A percentile compares a stretch with the other conserved stretches of the same genome.
These are phyloP conservation scores for Vanessa cardui DNA, from an alignment of 2,888 invertebrate species.

Conservation along the genomic window DNA sequence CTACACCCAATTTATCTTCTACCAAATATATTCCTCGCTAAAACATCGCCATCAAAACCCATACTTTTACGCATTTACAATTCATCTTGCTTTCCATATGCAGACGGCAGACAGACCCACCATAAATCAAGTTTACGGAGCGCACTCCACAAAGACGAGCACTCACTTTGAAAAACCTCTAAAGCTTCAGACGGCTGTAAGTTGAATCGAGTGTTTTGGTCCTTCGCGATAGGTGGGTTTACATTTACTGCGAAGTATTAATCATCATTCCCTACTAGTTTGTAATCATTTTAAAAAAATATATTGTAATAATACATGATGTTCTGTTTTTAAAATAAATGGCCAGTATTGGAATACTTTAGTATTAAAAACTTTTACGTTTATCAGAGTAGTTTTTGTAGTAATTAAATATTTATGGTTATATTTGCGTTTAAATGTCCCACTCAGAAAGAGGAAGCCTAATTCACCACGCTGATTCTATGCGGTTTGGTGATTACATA, in stretches of 20 bases:
- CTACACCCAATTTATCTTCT: background rate
- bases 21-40: background rate
- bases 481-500: too few species aligned
- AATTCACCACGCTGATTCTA: too few species aligned
- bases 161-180: constrained; percentile 44
- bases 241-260: background rate
- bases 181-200: constrained; percentile 32
- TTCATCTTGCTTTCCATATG: constrained; percentile 27
- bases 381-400: too few species aligned
- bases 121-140: constrained; percentile 49
- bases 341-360: too few species aligned
- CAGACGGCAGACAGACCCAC: constrained; percentile 38
- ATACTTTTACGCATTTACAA: background rate
- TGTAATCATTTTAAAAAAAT: background rate
- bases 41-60: constrained; percentile 5
- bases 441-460: too few species aligned
- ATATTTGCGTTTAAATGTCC: too few species aligned
- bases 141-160: constrained; percentile 40
- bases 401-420: too few species aligned
- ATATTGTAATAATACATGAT: too few species aligned
- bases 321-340: too few species aligned
- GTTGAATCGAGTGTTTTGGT: constrained; percentile 32
- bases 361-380: too few species aligned
- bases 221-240: constrained; percentile 8
- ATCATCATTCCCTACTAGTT: background rate